A percentile compares a stretch with the other conserved stretches of the same genome.
Conservation (phyloP, 1,140 invertebrate genomes). For the Gryllus bimaculatus region DNA sequence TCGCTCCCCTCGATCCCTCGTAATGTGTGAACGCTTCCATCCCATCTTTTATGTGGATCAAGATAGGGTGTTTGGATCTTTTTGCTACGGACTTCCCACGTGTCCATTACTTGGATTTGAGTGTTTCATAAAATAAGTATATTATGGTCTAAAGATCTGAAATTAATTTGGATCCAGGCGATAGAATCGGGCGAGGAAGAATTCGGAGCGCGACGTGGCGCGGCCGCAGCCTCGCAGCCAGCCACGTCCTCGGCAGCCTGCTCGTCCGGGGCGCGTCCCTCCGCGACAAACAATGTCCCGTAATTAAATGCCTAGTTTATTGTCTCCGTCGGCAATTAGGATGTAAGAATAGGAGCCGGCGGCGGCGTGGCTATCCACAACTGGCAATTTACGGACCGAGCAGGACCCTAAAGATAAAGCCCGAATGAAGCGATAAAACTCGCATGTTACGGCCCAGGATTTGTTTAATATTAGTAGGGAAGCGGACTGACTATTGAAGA, state of each 20-base stretch:
- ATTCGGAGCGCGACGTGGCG: not conserved
- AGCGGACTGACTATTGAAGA: not conserved
- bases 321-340: not conserved
- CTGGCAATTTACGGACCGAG: not conserved
- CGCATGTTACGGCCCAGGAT: not conserved
- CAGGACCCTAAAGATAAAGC: not conserved
- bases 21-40: not conserved
- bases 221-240: not conserved
- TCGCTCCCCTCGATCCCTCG: not conserved
- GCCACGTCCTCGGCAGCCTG: not conserved
- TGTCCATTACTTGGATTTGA: not conserved
- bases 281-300: not conserved
- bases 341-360: not conserved
- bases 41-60: constrained; percentile 1
- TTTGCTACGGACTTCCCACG: not conserved
- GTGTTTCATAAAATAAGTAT: not conserved
- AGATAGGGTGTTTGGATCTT: not conserved
- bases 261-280: not conserved
- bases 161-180: not conserved
- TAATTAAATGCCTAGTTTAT: not conserved
- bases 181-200: not conserved
- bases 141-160: not conserved
- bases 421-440: not conserved
- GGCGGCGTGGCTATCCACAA: not conserved
- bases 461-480: not conserved